phyloP scores from a whole-genome alignment of 1,140 invertebrate genomes.

The Pogonus chalceus region DNA sequence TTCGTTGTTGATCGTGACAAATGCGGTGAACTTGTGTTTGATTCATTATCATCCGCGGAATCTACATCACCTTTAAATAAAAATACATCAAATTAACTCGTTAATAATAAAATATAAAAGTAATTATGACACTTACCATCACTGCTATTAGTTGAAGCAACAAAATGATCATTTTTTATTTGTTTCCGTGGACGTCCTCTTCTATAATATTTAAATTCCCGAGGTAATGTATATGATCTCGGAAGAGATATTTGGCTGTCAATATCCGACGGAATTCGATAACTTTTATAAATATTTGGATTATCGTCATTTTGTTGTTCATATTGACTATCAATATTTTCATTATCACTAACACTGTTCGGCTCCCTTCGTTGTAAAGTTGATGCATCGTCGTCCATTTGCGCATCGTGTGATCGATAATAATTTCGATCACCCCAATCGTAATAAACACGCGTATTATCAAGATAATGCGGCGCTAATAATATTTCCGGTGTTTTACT shows the following conservation, averaged over 20 bases:
- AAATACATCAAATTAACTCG: slow-evolving; percentile 10
- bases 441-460: slow-evolving; percentile 36
- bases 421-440: slow-evolving; percentile 38
- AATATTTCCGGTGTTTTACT: slow-evolving; percentile 67
- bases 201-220: slow-evolving; percentile 74
- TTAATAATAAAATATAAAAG: slow-evolving; percentile 11
- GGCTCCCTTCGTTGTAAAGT: not conserved
- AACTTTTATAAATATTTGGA: slow-evolving; percentile 39
- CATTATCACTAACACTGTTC: slow-evolving; percentile 11
- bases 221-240: slow-evolving; percentile 70
- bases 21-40: slow-evolving; percentile 30
- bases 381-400: not conserved
- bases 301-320: slow-evolving; percentile 34
- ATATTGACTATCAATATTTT: slow-evolving; percentile 15
- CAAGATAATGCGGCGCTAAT: slow-evolving; percentile 59
- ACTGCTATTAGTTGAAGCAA: slow-evolving; percentile 74
- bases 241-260: slow-evolving; percentile 71
- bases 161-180: slow-evolving; percentile 48
- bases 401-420: slow-evolving; percentile 1
- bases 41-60: slow-evolving; percentile 52
- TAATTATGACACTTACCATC: slow-evolving; percentile 48
- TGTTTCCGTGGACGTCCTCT: slow-evolving; percentile 38
- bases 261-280: slow-evolving; percentile 54
- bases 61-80: slow-evolving; percentile 49
- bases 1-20: not conserved